These are phyloP conservation scores for Phenacoccus solenopsis DNA, from an alignment of 1,140 invertebrate species.

Conservation along the genomic window DNA sequence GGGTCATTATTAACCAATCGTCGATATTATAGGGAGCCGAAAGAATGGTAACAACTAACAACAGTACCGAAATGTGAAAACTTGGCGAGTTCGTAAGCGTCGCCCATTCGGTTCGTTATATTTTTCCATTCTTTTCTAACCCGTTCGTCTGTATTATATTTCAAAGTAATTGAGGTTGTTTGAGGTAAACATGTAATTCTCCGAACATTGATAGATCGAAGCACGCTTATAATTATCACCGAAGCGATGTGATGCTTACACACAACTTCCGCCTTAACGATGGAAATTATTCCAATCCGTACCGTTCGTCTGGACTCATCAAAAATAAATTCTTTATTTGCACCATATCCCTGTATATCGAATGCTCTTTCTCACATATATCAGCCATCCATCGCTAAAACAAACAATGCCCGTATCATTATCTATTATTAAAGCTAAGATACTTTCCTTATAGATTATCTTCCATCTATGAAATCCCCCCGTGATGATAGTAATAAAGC, in stretches of 20 bases:
- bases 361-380: constrained; percentile 11
- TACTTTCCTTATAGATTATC: constrained; percentile 10
- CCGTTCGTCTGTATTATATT: no score
- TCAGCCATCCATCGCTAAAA: constrained; percentile 14
- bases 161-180: constrained; percentile 2
- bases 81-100: no score
- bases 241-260: not conserved
- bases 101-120: no score
- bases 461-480: constrained; percentile 8
- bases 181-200: constrained; percentile 15
- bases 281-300: constrained; percentile 5
- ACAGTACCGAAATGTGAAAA: no score
- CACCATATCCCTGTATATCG: constrained; percentile 5
- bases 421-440: constrained; percentile 10
- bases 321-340: not conserved
- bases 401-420: constrained; percentile 15
- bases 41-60: no score
- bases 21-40: no score
- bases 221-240: constrained; percentile 4
- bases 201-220: not conserved
- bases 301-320: not conserved
- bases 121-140: no score
- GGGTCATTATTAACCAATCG: no score
- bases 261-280: not conserved
- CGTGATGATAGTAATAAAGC: constrained; percentile 11